phyloP scores from a whole-genome alignment of 2,888 invertebrate genomes.

The Volucella inflata region DNA sequence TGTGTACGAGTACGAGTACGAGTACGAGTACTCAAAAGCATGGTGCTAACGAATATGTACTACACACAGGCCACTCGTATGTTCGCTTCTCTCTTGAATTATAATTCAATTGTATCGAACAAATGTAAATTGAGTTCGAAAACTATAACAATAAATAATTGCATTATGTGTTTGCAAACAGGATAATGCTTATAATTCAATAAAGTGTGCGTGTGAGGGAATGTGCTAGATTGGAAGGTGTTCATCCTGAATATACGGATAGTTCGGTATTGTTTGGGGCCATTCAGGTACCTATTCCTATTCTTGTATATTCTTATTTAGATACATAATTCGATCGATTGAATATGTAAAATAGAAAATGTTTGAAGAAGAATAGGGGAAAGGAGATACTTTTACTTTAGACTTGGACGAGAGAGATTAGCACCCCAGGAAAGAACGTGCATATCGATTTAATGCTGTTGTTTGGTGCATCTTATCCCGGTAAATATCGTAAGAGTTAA shows the following conservation, averaged over 20 bases:
- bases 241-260: not conserved
- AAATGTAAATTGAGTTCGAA: conserved; percentile 72
- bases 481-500: no score
- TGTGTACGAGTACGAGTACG: not conserved
- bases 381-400: conserved; percentile 57
- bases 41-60: no score
- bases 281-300: conserved; percentile 46
- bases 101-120: conserved; percentile 68
- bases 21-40: not conserved
- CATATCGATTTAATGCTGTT: conserved; percentile 17
- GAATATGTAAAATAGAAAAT: conserved; percentile 67
- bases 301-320: conserved; percentile 15
- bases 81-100: conserved; percentile 39
- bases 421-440: conserved; percentile 20
- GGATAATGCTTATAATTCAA: conserved; percentile 74
- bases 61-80: not conserved
- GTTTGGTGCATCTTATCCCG: conserved; percentile 31
- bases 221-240: conserved; percentile 19
- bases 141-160: conserved; percentile 75
- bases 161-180: conserved; percentile 73
- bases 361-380: conserved; percentile 39
- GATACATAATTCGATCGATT: conserved; percentile 59
- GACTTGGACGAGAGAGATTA: conserved; percentile 12
- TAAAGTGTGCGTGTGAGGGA: conserved; percentile 27
- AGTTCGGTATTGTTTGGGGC: conserved; percentile 1